Evolutionary conservation across 2,888 invertebrate species (phyloP).

Genomic region (Euproctis similis): DNA sequence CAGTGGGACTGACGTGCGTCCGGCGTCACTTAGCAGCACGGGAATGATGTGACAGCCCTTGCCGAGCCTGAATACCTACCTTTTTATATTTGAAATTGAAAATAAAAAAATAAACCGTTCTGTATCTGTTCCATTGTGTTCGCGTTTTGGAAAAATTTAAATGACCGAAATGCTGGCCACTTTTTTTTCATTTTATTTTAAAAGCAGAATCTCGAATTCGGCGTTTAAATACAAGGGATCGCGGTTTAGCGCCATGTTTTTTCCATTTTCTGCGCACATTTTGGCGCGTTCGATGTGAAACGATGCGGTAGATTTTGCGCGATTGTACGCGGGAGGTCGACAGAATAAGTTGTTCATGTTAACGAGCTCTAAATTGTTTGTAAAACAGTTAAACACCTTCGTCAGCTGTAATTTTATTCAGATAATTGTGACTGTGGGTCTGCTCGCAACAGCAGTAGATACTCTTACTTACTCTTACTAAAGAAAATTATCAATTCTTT

Average conservation of each 20-base stretch:
- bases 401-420: constrained; percentile 27
- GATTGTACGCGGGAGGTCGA: constrained; percentile 64
- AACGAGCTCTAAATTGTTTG: constrained; percentile 52
- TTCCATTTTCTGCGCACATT: constrained; percentile 73
- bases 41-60: constrained; percentile 75
- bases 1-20: constrained; percentile 69
- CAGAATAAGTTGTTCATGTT: constrained; percentile 71
- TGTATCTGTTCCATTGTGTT: constrained; percentile 74
- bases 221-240: constrained; percentile 74
- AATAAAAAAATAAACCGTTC: constrained; percentile 55
- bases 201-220: constrained; percentile 62
- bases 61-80: constrained; percentile 70
- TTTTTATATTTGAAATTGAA: constrained; percentile 66
- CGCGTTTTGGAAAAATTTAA: constrained; percentile 74
- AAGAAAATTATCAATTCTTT: constrained; percentile 5
- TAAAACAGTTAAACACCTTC: constrained; percentile 40
- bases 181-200: no score
- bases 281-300: constrained; percentile 55
- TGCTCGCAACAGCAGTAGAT: constrained; percentile 1
- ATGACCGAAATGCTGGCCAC: constrained; percentile 59
- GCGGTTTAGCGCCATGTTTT: constrained; percentile 76
- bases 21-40: constrained; percentile 75
- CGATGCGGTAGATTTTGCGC: constrained; percentile 63
- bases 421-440: constrained; percentile 11
- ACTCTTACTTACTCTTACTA: constrained; percentile 1